A percentile compares a stretch with the other conserved stretches of the same genome.
phyloP scores from a whole-genome alignment of 2,888 invertebrate genomes.

The Halictus ligatus region DNA sequence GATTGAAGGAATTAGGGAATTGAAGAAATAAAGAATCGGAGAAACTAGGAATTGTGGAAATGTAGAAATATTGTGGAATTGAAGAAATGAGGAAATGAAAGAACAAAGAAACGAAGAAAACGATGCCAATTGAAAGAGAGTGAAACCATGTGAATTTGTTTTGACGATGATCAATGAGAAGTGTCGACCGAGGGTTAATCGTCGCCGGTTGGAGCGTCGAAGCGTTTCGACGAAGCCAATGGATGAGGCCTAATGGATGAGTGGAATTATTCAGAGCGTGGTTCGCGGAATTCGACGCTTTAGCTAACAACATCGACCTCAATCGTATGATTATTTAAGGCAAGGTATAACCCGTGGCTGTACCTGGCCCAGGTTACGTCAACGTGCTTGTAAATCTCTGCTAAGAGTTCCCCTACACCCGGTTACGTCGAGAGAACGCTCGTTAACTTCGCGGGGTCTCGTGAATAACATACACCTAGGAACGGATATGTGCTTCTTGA shows the following conservation, averaged over 20 bases:
- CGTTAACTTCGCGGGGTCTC: slow-evolving; percentile 48
- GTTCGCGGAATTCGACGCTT: slow-evolving; percentile 37
- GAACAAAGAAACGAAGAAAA: background rate
- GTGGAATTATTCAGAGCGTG: slow-evolving; percentile 47
- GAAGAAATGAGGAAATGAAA: background rate
- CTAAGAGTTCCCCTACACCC: slow-evolving; percentile 19
- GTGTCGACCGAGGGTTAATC: background rate
- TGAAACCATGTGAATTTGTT: background rate
- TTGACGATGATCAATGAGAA: background rate
- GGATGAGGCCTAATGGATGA: slow-evolving; percentile 36
- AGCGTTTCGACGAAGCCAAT: slow-evolving; percentile 15
- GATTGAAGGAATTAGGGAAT: too few species aligned
- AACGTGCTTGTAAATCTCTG: slow-evolving; percentile 41
- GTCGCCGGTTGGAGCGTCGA: background rate
- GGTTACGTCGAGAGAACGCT: slow-evolving; percentile 10
- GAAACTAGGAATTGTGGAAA: too few species aligned
- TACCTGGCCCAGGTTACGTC: slow-evolving; percentile 37
- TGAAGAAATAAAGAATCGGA: too few species aligned
- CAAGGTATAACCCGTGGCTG: slow-evolving; percentile 19
- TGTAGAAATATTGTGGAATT: too few species aligned
- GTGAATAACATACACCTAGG: slow-evolving; percentile 32
- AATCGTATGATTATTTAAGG: slow-evolving; percentile 49
- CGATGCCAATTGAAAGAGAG: too few species aligned
- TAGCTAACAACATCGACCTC: slow-evolving; percentile 31
- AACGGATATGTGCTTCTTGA: background rate